phyloP scores from a whole-genome alignment of 2,113 vertebrate species.

The Callaeas wilsoni region DNA sequence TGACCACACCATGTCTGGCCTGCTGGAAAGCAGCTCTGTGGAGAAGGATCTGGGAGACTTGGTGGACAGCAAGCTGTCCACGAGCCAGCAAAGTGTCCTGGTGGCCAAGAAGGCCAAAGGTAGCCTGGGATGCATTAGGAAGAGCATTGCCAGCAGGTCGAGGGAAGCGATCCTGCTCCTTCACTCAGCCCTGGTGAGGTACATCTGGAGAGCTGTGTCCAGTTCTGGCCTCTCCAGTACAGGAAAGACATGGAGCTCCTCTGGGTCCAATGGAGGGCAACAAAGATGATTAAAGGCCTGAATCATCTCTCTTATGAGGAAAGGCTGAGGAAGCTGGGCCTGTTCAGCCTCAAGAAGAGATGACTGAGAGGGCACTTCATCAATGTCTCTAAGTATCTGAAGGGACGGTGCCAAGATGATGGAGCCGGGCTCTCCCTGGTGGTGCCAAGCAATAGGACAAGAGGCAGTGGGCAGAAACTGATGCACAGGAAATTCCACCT shows the following conservation, averaged over 20 bases:
- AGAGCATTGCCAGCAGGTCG: accelerated
- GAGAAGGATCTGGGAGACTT: not conserved
- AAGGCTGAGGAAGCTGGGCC: not conserved
- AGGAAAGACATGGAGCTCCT: not conserved
- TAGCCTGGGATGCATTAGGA: not conserved
- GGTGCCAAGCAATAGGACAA: not conserved
- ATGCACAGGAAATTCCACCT: not conserved
- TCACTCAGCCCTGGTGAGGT: not conserved
- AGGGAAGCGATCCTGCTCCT: not conserved
- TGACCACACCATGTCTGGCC: not conserved
- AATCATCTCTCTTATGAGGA: accelerated
- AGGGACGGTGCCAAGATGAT: not conserved
- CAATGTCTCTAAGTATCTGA: not conserved
- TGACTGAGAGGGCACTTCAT: not conserved
- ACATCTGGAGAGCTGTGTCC: not conserved
- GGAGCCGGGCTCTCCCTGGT: not conserved
- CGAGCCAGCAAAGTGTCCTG: not conserved
- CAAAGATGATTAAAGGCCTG: not conserved
- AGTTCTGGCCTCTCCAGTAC: not conserved
- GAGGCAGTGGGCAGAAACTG: not conserved
- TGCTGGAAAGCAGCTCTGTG: not conserved
- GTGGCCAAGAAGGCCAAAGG: accelerated
- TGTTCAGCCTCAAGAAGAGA: not conserved
- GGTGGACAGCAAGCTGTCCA: not conserved
- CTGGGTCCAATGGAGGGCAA: not conserved